A percentile compares a stretch with the other conserved stretches of the same genome.
Conservation (phyloP, 2,888 invertebrate species). For the Podabrus alpinus region DNA sequence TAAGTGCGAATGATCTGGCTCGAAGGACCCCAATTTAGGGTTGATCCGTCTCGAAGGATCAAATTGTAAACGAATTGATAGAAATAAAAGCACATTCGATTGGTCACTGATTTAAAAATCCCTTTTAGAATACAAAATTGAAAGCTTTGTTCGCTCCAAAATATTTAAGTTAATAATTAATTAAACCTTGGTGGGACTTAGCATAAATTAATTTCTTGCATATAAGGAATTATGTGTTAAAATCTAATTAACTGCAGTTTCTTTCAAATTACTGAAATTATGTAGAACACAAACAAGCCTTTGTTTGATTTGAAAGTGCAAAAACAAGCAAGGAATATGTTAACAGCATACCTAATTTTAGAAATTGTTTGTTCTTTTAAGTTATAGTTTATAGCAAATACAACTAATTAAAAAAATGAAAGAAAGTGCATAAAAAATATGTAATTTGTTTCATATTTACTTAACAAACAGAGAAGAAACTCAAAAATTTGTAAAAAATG, state of each 20-base stretch:
- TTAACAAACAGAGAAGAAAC: conserved; percentile 18
- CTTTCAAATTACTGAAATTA: neutral
- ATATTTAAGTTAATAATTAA: neutral
- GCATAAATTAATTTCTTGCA: neutral
- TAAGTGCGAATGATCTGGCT: neutral
- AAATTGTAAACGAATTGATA: neutral
- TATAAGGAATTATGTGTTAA: neutral
- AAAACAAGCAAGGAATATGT: neutral
- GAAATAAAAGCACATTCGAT: neutral
- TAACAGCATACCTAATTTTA: conserved; percentile 7
- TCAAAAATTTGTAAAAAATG: neutral
- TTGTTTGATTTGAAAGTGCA: conserved; percentile 10
- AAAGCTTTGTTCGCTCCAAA: neutral
- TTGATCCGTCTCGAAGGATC: neutral
- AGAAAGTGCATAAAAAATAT: conserved; percentile 8
- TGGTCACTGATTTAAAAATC: neutral
- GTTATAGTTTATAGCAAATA: neutral
- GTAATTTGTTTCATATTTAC: conserved; percentile 3
- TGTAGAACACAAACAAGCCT: neutral
- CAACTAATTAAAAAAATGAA: conserved; percentile 6
- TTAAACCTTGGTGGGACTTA: neutral
- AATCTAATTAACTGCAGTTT: neutral
- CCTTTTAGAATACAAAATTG: neutral
- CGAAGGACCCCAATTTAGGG: neutral
- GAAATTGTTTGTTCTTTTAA: conserved; percentile 5